phyloP scores from a whole-genome alignment of 2,888 invertebrate species.

The Lacanobia oleracea region DNA sequence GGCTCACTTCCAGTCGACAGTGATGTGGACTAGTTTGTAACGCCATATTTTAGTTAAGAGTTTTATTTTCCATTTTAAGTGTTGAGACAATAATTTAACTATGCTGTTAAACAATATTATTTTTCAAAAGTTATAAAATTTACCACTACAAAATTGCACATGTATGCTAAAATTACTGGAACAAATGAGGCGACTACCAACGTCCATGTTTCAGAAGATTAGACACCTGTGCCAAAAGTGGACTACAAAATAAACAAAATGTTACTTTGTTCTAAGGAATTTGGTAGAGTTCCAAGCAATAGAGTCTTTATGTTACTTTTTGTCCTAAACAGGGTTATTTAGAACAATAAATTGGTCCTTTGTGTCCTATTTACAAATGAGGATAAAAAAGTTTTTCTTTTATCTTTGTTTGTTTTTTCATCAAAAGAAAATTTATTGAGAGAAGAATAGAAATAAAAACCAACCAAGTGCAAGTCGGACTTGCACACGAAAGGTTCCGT shows the following conservation, averaged over 20 bases:
- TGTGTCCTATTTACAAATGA: constrained; percentile 37
- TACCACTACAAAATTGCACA: neutral
- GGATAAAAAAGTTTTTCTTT: constrained; percentile 9
- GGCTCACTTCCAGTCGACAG: too few relatives aligned
- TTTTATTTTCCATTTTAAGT: too few relatives aligned
- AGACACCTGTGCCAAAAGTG: constrained; percentile 58
- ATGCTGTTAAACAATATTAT: too few relatives aligned
- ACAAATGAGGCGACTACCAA: constrained; percentile 81
- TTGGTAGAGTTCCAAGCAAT: constrained; percentile 45
- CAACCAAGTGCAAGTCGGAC: too few relatives aligned
- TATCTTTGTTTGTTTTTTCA: constrained; percentile 14
- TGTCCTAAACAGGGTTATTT: constrained; percentile 33
- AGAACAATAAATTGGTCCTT: constrained; percentile 44
- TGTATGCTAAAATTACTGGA: constrained; percentile 16
- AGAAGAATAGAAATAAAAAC: neutral
- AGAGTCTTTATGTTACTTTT: constrained; percentile 29
- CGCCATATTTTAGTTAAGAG: too few relatives aligned
- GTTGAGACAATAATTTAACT: too few relatives aligned
- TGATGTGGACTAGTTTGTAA: too few relatives aligned
- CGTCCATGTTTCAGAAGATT: constrained; percentile 92
- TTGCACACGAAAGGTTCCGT: too few relatives aligned
- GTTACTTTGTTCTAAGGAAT: constrained; percentile 22
- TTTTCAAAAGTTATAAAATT: neutral
- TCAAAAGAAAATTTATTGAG: constrained; percentile 10
- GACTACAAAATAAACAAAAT: constrained; percentile 44